Evolutionary conservation across 2,888 invertebrate species (phyloP), one percentile per base, ranked within the genome.

Genomic region (Drosophila villosipedis): DNA sequence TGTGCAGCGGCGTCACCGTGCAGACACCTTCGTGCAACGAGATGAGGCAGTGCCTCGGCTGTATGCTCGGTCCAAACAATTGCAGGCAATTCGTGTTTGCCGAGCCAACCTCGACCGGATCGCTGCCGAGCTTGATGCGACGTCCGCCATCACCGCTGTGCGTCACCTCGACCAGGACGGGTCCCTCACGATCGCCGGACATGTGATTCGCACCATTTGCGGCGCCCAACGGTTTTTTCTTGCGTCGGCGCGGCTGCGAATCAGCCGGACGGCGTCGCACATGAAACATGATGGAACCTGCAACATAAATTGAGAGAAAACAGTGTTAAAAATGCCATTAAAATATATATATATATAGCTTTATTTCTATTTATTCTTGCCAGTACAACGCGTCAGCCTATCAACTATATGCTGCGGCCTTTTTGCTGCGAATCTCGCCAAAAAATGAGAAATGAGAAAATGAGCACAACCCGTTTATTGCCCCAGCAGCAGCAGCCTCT

Each of bases 251-350:
- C 78, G 97, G 98, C 93, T 96, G 97, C 90, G 97, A 96, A 93
- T 98, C 98, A 59, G 97, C 97, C 83, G 99, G 98, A 92, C 98
- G 95, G 92, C 98, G 95, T 92, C 98, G 95, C 93, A 99, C 97
- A 94, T 99, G 99, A 94, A 99, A 99, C 97, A 98, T 99, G 92
- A 99, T 97, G 91, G 98, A 98, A 94, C 98, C 98, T 97, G 94
- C 9, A 77, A 79, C 14, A 35, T 4, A 39, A 6, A 53, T 0
- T 37, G 10, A 22, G 7, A 30, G 4, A 33, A 9, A 60, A 1
- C 33, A 74, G 12, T 22, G 31, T 25, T 79, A 22, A 22, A 22
- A 22, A 7, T 7, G 14, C 1, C 14, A 4, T 14, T 47, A 47
- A 22, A 14, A 25, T 3, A 25, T 25, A 25, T 0, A 16, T 16